Base-by-base conservation (phyloP, 1,140 invertebrate genomes). In the Scaptomyza hsui region DNA sequence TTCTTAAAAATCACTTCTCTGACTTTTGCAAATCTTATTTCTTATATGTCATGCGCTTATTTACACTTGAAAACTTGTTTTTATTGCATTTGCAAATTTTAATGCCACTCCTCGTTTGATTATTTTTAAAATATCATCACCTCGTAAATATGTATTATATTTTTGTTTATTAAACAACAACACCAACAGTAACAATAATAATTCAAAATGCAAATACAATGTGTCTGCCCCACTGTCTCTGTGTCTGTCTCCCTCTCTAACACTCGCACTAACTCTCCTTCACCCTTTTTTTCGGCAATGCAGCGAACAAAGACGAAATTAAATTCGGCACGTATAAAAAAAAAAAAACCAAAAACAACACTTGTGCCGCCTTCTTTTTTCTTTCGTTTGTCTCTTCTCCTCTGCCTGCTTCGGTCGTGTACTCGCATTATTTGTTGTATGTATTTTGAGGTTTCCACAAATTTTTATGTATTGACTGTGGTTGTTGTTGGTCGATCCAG, bases 361-460 rank as follows among this genome's bases (percentile, higher is more conserved):
- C 69, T 78, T 83, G 74, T 80, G 72, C 55, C 39, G 53, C 35
- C 62, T 60, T 57, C n/a, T 68, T 78, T 75, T 69, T 72, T 78
- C 70, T 69, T 57, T 64, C 49, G 35, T 21, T 32, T 42, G 56
- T 13, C 32, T 19, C 16, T 60, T 51, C 5, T 29, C 26, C 6
- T 29, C 6, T 29, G 26, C 26, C 26, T 29, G 26, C 26, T 29
- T 7, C 7, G 26, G 26, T 60, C 24, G 19, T 51, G 19, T 56
- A 39, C 44, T 64, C 68, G 51, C 49, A 56, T 73, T 64, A 73
- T 56, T 45, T 63, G 47, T 51, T 48, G 49, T 35, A 67, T 68
- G 45, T 69, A 55, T 81, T 75, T 70, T 78, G 63, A 68, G 74
- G 78, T 74, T 82, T 78, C 37, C 74, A 75, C 71, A 78, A 83